Percentiles rank a stretch among this genome's conserved stretches.
Conservation (phyloP, 2,113 vertebrate genomes). For the Laterallus jamaicensis region DNA sequence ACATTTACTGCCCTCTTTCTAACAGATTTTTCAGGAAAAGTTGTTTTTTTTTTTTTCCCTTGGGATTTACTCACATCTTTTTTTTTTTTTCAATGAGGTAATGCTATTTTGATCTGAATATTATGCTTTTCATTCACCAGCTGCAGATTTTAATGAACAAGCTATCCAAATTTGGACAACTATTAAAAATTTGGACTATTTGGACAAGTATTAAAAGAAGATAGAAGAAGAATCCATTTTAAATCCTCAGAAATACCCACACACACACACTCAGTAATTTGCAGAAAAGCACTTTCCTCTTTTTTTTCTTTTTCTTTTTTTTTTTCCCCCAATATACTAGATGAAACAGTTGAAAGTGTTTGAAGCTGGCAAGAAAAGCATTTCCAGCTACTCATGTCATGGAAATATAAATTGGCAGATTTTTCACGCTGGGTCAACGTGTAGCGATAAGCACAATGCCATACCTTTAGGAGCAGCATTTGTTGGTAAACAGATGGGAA, state of each 20-base stretch:
- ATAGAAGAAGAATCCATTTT: background rate
- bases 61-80: background rate
- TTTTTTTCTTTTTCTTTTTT: background rate
- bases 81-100: background rate
- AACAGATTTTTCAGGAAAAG: constrained; percentile 1
- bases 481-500: constrained; percentile 63
- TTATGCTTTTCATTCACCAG: background rate
- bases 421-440: constrained; percentile 53
- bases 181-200: background rate
- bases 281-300: background rate
- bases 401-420: constrained; percentile 63
- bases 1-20: background rate
- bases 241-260: constrained; percentile 13
- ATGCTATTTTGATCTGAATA: background rate
- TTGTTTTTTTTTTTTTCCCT: background rate
- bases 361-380: constrained; percentile 49
- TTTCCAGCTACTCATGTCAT: constrained; percentile 54
- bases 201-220: background rate
- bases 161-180: constrained; percentile 24
- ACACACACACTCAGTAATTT: constrained; percentile 1
- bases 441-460: constrained; percentile 47
- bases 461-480: constrained; percentile 44
- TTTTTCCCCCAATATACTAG: background rate
- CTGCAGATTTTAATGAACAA: background rate
- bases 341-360: constrained; percentile 59